Conservation (phyloP, 2,888 invertebrate genomes). For the Apocheima hispidaria region DNA sequence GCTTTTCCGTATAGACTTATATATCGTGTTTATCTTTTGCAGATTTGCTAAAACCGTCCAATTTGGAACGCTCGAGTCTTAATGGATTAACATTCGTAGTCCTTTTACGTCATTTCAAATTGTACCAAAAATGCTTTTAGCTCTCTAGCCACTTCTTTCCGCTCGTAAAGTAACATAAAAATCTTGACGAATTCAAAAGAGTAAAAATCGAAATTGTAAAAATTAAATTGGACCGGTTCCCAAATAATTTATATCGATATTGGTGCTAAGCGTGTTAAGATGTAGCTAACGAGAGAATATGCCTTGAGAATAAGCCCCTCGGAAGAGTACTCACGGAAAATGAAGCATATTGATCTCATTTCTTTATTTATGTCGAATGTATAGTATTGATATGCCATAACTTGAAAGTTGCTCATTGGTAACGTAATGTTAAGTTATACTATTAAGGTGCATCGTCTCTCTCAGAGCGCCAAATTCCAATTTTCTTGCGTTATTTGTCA, state of each 20-base stretch:
- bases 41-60: conserved; percentile 56
- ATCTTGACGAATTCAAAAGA: conserved; percentile 35
- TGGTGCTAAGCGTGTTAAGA: conserved; percentile 39
- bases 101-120: conserved; percentile 51
- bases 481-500: too few relatives aligned
- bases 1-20: background rate
- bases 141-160: conserved; percentile 70
- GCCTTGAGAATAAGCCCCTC: conserved; percentile 36
- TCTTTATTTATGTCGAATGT: conserved; percentile 75
- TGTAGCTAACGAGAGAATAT: conserved; percentile 21
- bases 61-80: conserved; percentile 39
- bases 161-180: conserved; percentile 47
- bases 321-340: conserved; percentile 44
- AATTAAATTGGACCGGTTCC: conserved; percentile 32
- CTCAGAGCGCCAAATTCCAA: background rate
- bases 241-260: conserved; percentile 35
- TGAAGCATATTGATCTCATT: conserved; percentile 80
- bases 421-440: conserved; percentile 64
- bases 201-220: conserved; percentile 26
- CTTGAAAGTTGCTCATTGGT: conserved; percentile 72
- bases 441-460: conserved; percentile 41
- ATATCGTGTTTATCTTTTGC: conserved; percentile 49
- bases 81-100: conserved; percentile 58
- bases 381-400: conserved; percentile 78
- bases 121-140: conserved; percentile 67